Evolutionary conservation across 2,113 vertebrate species (phyloP), one percentile per base, ranked within the genome.

Genomic region (Anoplopoma fimbria): DNA sequence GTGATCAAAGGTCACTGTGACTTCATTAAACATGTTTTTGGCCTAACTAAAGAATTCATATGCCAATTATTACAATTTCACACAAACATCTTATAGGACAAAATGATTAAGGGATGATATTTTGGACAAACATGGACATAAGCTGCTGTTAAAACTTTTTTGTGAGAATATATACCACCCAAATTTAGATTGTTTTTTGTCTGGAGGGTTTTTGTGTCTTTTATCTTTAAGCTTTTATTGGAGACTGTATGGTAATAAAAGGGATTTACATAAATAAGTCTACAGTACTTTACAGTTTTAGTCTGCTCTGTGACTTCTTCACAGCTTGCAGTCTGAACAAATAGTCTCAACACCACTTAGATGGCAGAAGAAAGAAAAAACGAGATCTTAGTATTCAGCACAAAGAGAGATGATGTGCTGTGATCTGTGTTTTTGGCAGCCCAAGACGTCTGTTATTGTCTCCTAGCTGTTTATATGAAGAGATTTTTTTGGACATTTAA

Each of bases 401-500:
- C 45, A 27, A 13, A 82, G 31, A 63, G 23, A 23, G 4, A 62
- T 25, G 47, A 70, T 70, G 71, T 65, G 25, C 17, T 69, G 8
- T 63, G 17, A 49, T 73, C 23, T 84, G 55, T 38, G 12, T 33
- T 63, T 73, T 38, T 63, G 12, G 51, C 49, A 49, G 79, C 4
- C 13, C 15, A 55, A 70, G 13, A 38, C 45, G 49, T 82, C 49
- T 62, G 55, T 76, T 51, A 71, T 27, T 36, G 27, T 64, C 45
- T 62, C 17, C 23, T 21, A 0, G 38, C 49, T 70, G 34, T 61
- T 25, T 62, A 25, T 81, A 34, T 73, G 31, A 82, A 64, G 57
- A 19, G 33, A 69, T 34, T 58, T 38, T 55, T 55, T 4, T 10
- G 34, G 21, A 77, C 23, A 74, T 77, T 69, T 71, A 79, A 58